Conservation (phyloP, 2,113 vertebrate genomes). For the Myotis yumanensis region DNA sequence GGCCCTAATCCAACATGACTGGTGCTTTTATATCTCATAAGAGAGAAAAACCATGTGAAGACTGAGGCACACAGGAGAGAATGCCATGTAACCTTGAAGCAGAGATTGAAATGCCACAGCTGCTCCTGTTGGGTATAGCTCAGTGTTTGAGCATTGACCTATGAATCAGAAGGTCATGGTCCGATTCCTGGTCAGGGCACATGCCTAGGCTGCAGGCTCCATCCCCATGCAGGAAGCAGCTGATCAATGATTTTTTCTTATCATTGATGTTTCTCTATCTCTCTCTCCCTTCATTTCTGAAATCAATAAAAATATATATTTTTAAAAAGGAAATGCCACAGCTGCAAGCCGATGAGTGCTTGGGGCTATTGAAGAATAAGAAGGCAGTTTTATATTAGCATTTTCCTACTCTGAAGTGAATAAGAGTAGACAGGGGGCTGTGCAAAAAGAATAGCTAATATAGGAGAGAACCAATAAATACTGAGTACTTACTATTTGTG, state of each 20-base stretch:
- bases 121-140: too few species aligned
- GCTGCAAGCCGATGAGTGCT: not conserved
- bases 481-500: accelerated
- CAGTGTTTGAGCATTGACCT: too few species aligned
- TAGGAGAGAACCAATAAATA: not conserved
- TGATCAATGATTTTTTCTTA: too few species aligned
- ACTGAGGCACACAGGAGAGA: not conserved
- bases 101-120: too few species aligned
- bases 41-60: not conserved
- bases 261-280: too few species aligned
- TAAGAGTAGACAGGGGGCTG: not conserved
- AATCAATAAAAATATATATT: too few species aligned
- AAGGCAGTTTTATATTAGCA: not conserved
- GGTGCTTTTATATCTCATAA: not conserved
- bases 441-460: not conserved
- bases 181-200: too few species aligned
- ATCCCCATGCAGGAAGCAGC: too few species aligned
- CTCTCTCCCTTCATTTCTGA: too few species aligned
- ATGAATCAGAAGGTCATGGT: too few species aligned
- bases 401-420: not conserved
- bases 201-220: too few species aligned
- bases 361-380: not conserved
- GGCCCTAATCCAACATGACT: not conserved
- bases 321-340: not conserved
- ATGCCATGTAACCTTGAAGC: not conserved